phyloP scores from a whole-genome alignment of 2,888 invertebrate genomes.

The Caenorhabditis uteleia region DNA sequence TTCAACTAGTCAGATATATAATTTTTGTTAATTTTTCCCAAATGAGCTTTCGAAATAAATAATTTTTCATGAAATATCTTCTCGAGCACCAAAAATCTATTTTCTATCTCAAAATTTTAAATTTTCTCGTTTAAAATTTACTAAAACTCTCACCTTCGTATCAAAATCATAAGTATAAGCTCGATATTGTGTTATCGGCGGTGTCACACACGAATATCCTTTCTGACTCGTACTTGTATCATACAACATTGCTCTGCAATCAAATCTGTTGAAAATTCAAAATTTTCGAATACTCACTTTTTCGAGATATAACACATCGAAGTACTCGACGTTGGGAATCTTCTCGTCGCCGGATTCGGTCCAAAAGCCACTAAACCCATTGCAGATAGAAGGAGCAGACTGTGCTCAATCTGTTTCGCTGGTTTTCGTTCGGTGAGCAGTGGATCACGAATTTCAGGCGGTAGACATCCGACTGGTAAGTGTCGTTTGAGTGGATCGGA shows the following conservation, averaged over 20 bases:
- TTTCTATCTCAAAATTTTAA: neutral
- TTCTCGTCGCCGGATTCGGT: slow-evolving; percentile 42
- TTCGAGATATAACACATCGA: slow-evolving; percentile 32
- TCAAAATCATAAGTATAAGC: slow-evolving; percentile 50
- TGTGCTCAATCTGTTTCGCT: slow-evolving; percentile 47
- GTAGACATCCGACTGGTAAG: slow-evolving; percentile 54
- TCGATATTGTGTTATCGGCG: slow-evolving; percentile 44
- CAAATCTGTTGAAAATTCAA: neutral
- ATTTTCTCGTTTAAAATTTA: neutral
- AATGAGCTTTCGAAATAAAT: neutral
- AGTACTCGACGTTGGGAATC: slow-evolving; percentile 30
- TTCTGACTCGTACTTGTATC: slow-evolving; percentile 56
- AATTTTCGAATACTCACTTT: slow-evolving; percentile 4
- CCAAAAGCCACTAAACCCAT: slow-evolving; percentile 47
- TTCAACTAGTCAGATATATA: no score
- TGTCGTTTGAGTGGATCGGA: slow-evolving; percentile 53
- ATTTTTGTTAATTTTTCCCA: no score
- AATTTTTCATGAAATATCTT: neutral
- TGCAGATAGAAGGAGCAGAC: slow-evolving; percentile 39
- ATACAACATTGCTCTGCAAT: slow-evolving; percentile 28
- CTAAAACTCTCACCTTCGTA: neutral
- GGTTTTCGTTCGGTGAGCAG: slow-evolving; percentile 39
- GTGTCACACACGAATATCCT: slow-evolving; percentile 55
- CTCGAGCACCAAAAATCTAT: neutral
- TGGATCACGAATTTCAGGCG: slow-evolving; percentile 34